A percentile compares a stretch with the other conserved stretches of the same genome.
Evolutionary conservation across 2,797 vertebrate genomes (phyloP).

Genomic region (Cyclura pinguis): DNA sequence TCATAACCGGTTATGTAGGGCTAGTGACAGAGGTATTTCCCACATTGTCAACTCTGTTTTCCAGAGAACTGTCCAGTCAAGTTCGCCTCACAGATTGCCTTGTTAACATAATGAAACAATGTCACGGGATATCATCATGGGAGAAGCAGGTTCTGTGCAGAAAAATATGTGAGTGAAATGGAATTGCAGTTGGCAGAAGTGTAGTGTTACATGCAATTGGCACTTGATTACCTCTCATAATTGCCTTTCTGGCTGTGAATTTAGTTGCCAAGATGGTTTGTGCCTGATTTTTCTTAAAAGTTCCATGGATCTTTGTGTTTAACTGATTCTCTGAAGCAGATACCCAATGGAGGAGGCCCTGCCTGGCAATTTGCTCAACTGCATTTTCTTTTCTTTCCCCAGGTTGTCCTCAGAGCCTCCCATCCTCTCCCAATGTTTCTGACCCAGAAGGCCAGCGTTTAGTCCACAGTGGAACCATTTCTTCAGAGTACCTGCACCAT

Average conservation of each 20-base stretch:
- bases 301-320: not conserved
- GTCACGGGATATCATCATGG: not conserved
- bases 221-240: not conserved
- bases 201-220: not conserved
- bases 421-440: conserved; percentile 81
- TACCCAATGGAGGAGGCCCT: not conserved
- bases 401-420: conserved; percentile 89
- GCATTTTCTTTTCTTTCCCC: conserved; percentile 44
- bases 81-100: not conserved
- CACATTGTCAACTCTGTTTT: not conserved
- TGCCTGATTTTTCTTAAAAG: not conserved
- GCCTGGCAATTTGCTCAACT: not conserved
- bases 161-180: not conserved
- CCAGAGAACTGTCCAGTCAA: not conserved
- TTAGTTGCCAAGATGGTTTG: not conserved
- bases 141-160: not conserved
- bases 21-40: not conserved
- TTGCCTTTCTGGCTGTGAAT: not conserved
- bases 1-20: not conserved
- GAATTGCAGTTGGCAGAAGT: too few species aligned
- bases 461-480: conserved; percentile 77
- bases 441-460: conserved; percentile 75
- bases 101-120: not conserved
- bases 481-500: conserved; percentile 85
- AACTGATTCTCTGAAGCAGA: not conserved